These are phyloP conservation scores for Chouioia cunea DNA, from an alignment of 2,888 invertebrate species.

Conservation along the genomic window DNA sequence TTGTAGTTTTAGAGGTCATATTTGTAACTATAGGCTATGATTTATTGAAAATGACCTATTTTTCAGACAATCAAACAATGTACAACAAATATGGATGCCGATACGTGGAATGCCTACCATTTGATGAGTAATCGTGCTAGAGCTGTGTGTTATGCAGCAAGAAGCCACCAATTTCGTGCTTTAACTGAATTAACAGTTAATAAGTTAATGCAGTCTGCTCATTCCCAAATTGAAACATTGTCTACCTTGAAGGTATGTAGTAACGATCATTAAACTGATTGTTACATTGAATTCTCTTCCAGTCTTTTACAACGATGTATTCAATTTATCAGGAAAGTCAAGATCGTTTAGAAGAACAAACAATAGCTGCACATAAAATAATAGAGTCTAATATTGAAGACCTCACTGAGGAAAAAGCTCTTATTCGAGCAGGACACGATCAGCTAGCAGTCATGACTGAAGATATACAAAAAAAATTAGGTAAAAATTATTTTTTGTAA, in stretches of 20 bases:
- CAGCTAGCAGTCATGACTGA: constrained; percentile 72
- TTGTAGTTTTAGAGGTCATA: constrained; percentile 16
- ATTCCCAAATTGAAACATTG: constrained; percentile 69
- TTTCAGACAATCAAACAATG: constrained; percentile 73
- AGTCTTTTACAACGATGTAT: not conserved
- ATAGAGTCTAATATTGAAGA: constrained; percentile 72
- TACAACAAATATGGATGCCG: constrained; percentile 75
- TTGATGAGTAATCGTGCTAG: constrained; percentile 77
- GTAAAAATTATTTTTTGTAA: constrained; percentile 55
- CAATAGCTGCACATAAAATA: constrained; percentile 69
- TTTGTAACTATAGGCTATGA: constrained; percentile 4
- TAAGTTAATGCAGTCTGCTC: constrained; percentile 72
- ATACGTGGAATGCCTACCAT: constrained; percentile 79
- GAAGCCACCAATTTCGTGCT: constrained; percentile 76
- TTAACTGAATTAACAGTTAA: constrained; percentile 77
- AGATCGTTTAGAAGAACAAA: constrained; percentile 67
- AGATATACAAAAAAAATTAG: constrained; percentile 71
- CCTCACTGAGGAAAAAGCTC: constrained; percentile 73
- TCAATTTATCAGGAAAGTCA: constrained; percentile 65
- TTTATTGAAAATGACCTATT: constrained; percentile 14
- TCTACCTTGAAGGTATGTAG: constrained; percentile 67
- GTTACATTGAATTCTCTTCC: not conserved
- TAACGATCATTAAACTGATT: constrained; percentile 8
- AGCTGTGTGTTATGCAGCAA: constrained; percentile 76
- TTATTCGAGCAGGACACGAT: constrained; percentile 73